Evolutionary conservation across 2,888 invertebrate species (phyloP).

Genomic region (Nyleta sp.): DNA sequence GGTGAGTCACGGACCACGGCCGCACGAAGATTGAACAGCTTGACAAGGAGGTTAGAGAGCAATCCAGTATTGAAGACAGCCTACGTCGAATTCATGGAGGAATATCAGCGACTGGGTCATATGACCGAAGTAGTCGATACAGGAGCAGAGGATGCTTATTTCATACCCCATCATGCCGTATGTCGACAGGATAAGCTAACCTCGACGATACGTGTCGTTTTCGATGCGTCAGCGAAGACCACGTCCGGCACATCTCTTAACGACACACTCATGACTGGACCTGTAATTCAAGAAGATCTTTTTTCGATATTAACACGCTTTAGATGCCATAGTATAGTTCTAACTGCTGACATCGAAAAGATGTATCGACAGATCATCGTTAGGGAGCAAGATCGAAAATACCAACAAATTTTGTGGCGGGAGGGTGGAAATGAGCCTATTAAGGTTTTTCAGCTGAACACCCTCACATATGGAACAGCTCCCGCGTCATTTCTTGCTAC

Average conservation of each 20-base stretch:
- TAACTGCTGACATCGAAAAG: conserved; percentile 21
- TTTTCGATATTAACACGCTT: conserved; percentile 13
- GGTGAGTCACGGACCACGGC: conserved; percentile 6
- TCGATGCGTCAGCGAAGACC: conserved; percentile 22
- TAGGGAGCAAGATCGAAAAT: conserved; percentile 63
- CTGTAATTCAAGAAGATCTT: conserved; percentile 15
- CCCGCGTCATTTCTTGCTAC: conserved; percentile 69
- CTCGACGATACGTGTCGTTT: conserved; percentile 13
- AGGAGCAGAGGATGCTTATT: not conserved
- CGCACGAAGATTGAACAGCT: conserved; percentile 7
- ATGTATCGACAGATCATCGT: conserved; percentile 69
- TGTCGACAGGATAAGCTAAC: conserved; percentile 12
- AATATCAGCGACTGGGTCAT: conserved; percentile 63
- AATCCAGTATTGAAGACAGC: conserved; percentile 64
- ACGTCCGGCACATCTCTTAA: conserved; percentile 14
- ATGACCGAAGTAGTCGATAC: conserved; percentile 1
- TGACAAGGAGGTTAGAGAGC: conserved; percentile 6
- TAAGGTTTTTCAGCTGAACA: conserved; percentile 63
- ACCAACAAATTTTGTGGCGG: conserved; percentile 74
- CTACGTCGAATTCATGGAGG: conserved; percentile 64
- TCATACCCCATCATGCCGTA: conserved; percentile 23
- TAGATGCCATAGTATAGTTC: not conserved
- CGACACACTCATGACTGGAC: conserved; percentile 14
- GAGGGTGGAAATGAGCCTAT: conserved; percentile 32
- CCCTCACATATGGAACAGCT: conserved; percentile 70